A percentile compares a stretch with the other conserved stretches of the same genome.
Evolutionary conservation across 2,113 vertebrate genomes (phyloP).

Genomic region (Xerus inauris): DNA sequence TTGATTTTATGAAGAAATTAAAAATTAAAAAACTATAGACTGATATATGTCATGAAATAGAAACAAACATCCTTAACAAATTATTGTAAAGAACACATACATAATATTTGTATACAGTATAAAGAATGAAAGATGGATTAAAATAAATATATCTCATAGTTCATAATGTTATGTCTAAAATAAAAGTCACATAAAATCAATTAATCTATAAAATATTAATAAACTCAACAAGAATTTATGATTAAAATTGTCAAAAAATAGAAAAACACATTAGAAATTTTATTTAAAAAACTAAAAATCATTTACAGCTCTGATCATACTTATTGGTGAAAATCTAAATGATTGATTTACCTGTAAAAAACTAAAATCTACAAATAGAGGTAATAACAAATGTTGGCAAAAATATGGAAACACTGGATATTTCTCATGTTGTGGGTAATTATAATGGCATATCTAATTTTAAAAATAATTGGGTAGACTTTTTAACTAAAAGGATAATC

Average conservation of each 20-base stretch:
- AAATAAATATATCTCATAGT: background rate
- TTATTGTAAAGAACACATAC: background rate
- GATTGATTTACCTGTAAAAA: background rate
- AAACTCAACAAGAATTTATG: background rate
- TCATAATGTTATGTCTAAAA: background rate
- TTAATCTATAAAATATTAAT: background rate
- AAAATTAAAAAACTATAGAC: background rate
- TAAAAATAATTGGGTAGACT: background rate
- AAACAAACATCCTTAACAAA: background rate
- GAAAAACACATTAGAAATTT: background rate
- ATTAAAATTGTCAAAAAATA: background rate
- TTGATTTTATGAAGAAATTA: background rate
- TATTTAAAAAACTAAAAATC: background rate
- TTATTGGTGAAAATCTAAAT: background rate
- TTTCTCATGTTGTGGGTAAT: background rate
- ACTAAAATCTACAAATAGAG: too few species aligned
- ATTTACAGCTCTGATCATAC: background rate
- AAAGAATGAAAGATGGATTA: background rate
- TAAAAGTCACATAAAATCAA: background rate
- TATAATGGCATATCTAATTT: background rate
- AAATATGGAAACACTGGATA: background rate
- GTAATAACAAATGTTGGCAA: background rate
- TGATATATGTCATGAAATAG: background rate
- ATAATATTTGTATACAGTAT: background rate
- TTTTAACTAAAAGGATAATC: background rate